Evolutionary conservation across 2,888 invertebrate genomes (phyloP), one percentile per base, ranked within the genome.

Genomic region (Zeuzera pyrina): DNA sequence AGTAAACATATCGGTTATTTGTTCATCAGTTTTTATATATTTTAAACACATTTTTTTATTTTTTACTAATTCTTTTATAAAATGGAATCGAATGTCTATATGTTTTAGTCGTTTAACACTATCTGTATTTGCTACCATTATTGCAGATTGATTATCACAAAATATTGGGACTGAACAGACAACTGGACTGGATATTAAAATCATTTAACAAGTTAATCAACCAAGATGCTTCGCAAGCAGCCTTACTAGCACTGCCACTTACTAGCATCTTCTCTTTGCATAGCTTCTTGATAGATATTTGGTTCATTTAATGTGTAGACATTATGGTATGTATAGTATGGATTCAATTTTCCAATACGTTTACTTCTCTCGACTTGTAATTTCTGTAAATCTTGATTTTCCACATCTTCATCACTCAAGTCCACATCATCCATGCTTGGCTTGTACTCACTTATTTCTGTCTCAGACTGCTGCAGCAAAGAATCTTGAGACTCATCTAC

Each of bases 171-270:
- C 35, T 11, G 37, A 31, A 21, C 29, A 33, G 7, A 21, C 15
- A 32, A 12, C n/a, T n/a, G n/a, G n/a, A n/a, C n/a, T n/a, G n/a
- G n/a, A 36, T 11, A 24, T 28, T 28, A 36, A 39, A 36, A 34
- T 39, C 34, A 23, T 14, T 15, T 19, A 38, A 31, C 11, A 42
- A 15, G 16, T 37, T 37, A 5, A 15, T 22, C 1, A 41, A 16
- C 41, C 42, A 42, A 27, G 36, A 40, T 12, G 41, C 42, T 12
- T 47, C 47, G 36, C 35, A 35, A 2, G 30, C 30, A 21, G 45
- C 43, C 43, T 42, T 44, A 32, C 43, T 45, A 3, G 45, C 14
- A 2, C 45, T 33, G 10, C 47, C 47, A 49, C 12, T 46, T 33
- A 11, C 10, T 4, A 2, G 35, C 12, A 27, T 45, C 41, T 2